Percentiles rank a stretch among this genome's conserved stretches.
Evolutionary conservation across 2,113 vertebrate genomes (phyloP).

Genomic region (Crotalus viridis): DNA sequence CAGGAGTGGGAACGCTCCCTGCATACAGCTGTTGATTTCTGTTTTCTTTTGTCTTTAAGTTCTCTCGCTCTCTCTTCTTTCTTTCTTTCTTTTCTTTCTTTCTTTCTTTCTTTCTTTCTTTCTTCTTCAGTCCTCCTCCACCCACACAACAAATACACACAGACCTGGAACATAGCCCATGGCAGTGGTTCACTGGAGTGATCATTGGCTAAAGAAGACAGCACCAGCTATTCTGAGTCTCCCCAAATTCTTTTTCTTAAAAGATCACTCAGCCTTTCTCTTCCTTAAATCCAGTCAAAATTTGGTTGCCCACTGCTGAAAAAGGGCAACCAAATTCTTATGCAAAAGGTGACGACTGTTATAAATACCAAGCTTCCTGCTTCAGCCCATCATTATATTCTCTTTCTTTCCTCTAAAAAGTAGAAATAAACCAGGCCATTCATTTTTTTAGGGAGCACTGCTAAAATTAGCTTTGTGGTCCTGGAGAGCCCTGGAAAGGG

Average conservation of each 20-base stretch:
- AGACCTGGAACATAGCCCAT: not conserved
- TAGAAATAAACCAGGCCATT: not conserved
- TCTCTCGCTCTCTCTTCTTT: not conserved
- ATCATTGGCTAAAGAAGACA: not conserved
- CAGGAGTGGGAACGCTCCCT: not conserved
- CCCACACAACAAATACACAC: not conserved
- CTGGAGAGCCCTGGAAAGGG: not conserved
- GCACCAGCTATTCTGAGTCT: not conserved
- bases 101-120: not conserved
- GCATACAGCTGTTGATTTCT: not conserved
- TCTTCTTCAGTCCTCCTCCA: not conserved
- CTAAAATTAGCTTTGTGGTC: not conserved
- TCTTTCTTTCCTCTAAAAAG: not conserved
- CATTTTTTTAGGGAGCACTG: not conserved
- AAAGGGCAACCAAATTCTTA: not conserved
- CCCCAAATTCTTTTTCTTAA: not conserved
- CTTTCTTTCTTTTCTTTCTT: not conserved
- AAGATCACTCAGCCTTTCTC: not conserved
- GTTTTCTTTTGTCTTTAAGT: not conserved
- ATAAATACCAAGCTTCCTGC: not conserved
- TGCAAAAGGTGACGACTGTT: not conserved
- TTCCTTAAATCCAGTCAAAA: not conserved
- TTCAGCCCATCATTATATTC: not conserved
- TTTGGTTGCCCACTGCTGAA: not conserved
- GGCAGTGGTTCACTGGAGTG: not conserved